Evolutionary conservation across 2,888 invertebrate genomes (phyloP).

Genomic region (Microctonus aethiopoides): DNA sequence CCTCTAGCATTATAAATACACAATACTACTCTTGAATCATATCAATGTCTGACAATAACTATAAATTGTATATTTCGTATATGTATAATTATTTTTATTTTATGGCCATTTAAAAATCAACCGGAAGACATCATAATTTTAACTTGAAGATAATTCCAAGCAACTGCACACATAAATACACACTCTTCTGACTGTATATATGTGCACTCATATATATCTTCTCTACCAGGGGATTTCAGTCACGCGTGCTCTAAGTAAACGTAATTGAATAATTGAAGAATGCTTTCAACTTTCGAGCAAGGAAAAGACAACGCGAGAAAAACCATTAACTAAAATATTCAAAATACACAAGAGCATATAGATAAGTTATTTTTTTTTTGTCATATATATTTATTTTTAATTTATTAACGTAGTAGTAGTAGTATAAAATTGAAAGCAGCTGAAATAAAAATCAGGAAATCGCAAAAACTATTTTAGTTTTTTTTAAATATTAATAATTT

Average conservation of each 20-base stretch:
- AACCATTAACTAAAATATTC: neutral
- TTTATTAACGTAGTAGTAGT: too few species aligned
- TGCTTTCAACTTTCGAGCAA: slow-evolving; percentile 52
- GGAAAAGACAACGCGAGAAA: neutral
- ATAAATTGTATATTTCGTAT: neutral
- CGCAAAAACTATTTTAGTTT: neutral
- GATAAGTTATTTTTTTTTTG: neutral
- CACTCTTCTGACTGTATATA: too few species aligned
- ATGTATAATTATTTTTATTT: neutral
- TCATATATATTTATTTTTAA: neutral
- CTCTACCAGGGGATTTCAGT: slow-evolving; percentile 31
- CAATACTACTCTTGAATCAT: neutral
- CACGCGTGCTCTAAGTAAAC: slow-evolving; percentile 44
- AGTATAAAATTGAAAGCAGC: neutral
- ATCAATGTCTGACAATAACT: neutral
- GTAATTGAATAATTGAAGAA: slow-evolving; percentile 61
- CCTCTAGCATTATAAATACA: neutral
- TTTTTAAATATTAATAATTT: neutral
- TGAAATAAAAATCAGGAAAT: neutral
- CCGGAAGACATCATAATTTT: slow-evolving; percentile 9
- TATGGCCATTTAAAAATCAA: neutral
- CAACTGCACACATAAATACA: too few species aligned
- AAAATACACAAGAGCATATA: neutral
- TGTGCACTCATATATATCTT: neutral
- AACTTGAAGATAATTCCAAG: neutral